A percentile compares a stretch with the other conserved stretches of the same genome.
Evolutionary conservation across 2,888 invertebrate species (phyloP).

Genomic region (Leptogaster cylindrica): DNA sequence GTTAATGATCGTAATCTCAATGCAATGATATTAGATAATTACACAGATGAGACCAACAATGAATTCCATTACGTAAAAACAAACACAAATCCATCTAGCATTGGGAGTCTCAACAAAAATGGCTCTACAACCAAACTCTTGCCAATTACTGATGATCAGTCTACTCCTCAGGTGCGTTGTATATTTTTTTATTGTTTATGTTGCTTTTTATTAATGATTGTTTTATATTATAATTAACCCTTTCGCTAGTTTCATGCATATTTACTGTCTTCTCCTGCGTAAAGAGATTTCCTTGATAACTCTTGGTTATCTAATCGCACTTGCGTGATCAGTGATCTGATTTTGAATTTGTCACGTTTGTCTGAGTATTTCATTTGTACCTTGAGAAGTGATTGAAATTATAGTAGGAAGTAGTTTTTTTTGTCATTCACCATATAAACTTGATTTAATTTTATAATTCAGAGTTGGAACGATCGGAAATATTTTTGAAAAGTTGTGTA

Average conservation of each 20-base stretch:
- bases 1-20: slow-evolving; percentile 32
- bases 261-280: background rate
- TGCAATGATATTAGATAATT: slow-evolving; percentile 45
- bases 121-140: slow-evolving; percentile 59
- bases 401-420: no score
- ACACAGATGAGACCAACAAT: slow-evolving; percentile 39
- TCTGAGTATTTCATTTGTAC: no score
- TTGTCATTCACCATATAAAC: no score
- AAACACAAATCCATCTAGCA: slow-evolving; percentile 55
- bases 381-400: no score
- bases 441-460: no score
- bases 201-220: background rate
- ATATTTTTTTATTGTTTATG: background rate
- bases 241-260: background rate
- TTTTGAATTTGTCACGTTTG: no score
- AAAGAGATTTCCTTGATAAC: background rate
- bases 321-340: background rate
- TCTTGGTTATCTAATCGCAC: slow-evolving; percentile 1
- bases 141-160: slow-evolving; percentile 57
- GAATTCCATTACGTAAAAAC: slow-evolving; percentile 53
- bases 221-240: slow-evolving; percentile 4
- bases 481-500: no score
- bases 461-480: no score
- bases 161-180: slow-evolving; percentile 59
- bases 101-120: slow-evolving; percentile 57